Evolutionary conservation across 2,888 invertebrate species (phyloP), one percentile per base, ranked within the genome.

Genomic region (Ligdia adustata): DNA sequence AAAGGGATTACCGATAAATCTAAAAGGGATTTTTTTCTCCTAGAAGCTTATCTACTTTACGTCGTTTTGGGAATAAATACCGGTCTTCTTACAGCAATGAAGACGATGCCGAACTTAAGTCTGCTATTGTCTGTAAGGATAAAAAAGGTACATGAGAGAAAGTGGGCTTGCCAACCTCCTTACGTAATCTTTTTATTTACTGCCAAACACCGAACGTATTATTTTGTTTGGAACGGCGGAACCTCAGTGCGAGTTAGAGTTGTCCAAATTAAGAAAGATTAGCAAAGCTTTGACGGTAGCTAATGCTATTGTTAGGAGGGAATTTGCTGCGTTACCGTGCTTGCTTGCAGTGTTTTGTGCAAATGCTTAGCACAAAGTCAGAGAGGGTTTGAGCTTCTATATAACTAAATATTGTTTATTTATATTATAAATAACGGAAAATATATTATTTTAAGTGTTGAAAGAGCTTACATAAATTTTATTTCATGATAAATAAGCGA

Each of bases 1-100:
- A 79, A 79, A 69, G 71, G 78, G 81, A 83, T 84, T 82, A 83
- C 79, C 70, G 69, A 76, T 80, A 79, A 82, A 84, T 79, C 83
- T 76, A 69, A 79, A 79, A 79, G 79, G 75, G 75, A 81, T 75
- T 84, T 83, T 82, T 83, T 83, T 74, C 79, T 75, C 69, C 69
- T 60, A 68, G 64, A 61, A 67, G 79, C 82, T 83, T 85, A 84
- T 79, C 80, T 81, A 69, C 79, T 83, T 83, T 82, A 69, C 76
- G 76, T 81, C 74, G 78, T 77, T 82, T 80, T 73, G 71, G 82
- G 77, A 78, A 81, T 81, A 83, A 80, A 79, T 81, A 77, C 80
- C 62, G 65, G 52, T 62, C 65, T 73, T 67, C 69, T 79, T 76
- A 75, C 69, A 72, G 79, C 81, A 79, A 77, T 77, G 77, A 82